Conservation (phyloP, 1,140 invertebrate genomes). For the Pachypeltis micranthus region DNA sequence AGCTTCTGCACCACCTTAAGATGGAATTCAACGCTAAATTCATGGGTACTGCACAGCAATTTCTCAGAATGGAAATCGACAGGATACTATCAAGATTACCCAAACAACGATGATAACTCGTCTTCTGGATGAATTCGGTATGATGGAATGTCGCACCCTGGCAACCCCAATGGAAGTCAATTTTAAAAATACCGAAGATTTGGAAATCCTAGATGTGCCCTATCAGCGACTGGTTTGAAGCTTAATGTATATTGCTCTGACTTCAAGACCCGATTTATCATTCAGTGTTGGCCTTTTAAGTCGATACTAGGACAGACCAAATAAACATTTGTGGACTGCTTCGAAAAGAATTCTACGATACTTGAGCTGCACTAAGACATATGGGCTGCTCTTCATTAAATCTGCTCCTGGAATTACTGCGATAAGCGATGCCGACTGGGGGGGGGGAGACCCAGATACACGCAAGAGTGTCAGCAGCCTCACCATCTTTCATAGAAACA, state of each 20-base stretch:
- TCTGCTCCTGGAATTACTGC: too few species aligned
- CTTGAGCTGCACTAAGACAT: neutral
- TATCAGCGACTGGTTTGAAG: neutral
- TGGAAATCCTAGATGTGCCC: too few species aligned
- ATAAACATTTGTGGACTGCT: neutral
- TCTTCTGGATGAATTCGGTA: neutral
- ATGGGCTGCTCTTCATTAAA: neutral
- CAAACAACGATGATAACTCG: neutral
- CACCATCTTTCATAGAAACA: neutral
- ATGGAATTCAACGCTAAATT: neutral
- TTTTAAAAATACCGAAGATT: too few species aligned
- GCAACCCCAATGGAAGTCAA: neutral
- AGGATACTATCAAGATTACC: neutral
- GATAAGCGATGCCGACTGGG: too few species aligned
- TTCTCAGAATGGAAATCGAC: neutral
- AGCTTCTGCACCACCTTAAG: neutral
- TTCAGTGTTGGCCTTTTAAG: too few species aligned
- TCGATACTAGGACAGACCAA: neutral
- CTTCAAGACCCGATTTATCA: neutral
- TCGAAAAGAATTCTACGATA: neutral
- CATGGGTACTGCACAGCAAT: neutral
- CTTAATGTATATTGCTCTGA: neutral
- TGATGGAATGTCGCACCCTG: neutral
- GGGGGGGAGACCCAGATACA: neutral
- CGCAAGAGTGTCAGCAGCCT: neutral